A percentile compares a stretch with the other conserved stretches of the same genome.
phyloP scores from a whole-genome alignment of 2,888 invertebrate species.

The Drosophila koepferae region DNA sequence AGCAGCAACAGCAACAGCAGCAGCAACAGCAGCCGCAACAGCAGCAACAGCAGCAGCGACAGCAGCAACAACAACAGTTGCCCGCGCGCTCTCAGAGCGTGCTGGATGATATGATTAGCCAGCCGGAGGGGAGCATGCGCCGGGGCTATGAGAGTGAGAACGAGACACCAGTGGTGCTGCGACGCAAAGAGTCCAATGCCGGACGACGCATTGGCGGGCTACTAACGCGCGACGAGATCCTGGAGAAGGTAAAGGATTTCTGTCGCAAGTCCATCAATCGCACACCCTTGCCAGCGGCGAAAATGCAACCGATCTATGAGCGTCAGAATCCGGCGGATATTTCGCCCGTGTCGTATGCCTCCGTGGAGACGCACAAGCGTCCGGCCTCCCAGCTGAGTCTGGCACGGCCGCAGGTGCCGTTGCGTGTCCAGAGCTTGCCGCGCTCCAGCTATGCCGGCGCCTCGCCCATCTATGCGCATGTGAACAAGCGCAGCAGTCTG shows the following conservation, averaged over 20 bases:
- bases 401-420: conserved; percentile 83
- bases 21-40: conserved; percentile 13
- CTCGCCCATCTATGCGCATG: conserved; percentile 84
- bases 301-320: conserved; percentile 69
- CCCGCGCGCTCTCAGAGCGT: conserved; percentile 84
- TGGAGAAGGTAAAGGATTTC: conserved; percentile 84
- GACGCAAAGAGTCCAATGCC: conserved; percentile 49
- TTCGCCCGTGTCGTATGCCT: conserved; percentile 84
- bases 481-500: conserved; percentile 83
- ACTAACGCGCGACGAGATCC: conserved; percentile 83
- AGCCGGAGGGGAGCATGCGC: conserved; percentile 24
- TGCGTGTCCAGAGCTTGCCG: conserved; percentile 82
- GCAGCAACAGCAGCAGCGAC: conserved; percentile 15
- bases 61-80: conserved; percentile 30
- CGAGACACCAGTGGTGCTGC: conserved; percentile 72
- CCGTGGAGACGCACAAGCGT: conserved; percentile 81
- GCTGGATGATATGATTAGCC: conserved; percentile 74
- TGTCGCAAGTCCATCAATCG: conserved; percentile 84
- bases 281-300: conserved; percentile 66
- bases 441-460: conserved; percentile 43
- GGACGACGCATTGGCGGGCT: conserved; percentile 73
- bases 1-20: conserved; percentile 9
- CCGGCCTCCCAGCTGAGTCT: conserved; percentile 64
- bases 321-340: conserved; percentile 70
- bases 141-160: conserved; percentile 78